Percentiles rank a stretch among this genome's conserved stretches.
These are phyloP conservation scores for Priocnemis perturbator DNA, from an alignment of 2,888 invertebrate genomes.

Conservation along the genomic window DNA sequence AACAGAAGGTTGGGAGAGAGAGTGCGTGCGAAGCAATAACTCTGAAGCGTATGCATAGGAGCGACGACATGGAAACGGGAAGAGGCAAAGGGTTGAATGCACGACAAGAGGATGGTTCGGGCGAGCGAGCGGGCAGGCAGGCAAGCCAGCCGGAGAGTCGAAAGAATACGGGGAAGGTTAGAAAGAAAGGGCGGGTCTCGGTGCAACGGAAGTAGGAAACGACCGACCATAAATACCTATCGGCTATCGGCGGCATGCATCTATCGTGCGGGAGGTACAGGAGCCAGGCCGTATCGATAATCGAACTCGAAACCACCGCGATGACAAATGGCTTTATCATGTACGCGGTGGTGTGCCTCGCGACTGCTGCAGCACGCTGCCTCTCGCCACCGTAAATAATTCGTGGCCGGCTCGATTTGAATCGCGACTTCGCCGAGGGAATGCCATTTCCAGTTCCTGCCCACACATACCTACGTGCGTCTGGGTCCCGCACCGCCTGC, in stretches of 20 bases:
- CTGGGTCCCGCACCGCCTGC: not conserved
- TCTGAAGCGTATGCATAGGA: conserved; percentile 15
- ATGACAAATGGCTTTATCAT: conserved; percentile 57
- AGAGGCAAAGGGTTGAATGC: conserved; percentile 13
- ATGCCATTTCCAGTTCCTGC: conserved; percentile 37
- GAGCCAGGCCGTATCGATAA: conserved; percentile 50
- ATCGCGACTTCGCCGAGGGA: conserved; percentile 39
- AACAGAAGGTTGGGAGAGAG: not conserved
- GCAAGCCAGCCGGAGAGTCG: not conserved
- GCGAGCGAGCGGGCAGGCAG: not conserved
- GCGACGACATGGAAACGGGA: conserved; percentile 16
- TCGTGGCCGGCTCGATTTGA: conserved; percentile 35
- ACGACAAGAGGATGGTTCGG: not conserved
- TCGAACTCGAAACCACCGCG: conserved; percentile 47
- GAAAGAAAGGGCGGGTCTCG: not conserved
- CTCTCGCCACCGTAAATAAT: conserved; percentile 47
- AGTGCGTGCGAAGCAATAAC: conserved; percentile 1
- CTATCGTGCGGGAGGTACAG: conserved; percentile 24
- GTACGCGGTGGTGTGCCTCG: conserved; percentile 19
- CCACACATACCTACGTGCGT: not conserved
- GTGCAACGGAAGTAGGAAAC: conserved; percentile 46
- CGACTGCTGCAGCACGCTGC: conserved; percentile 9
- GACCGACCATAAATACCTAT: conserved; percentile 50
- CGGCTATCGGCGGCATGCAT: conserved; percentile 33
- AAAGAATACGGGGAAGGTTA: not conserved